Evolutionary conservation across 2,113 vertebrate species (phyloP).

Genomic region (Laticauda colubrina): DNA sequence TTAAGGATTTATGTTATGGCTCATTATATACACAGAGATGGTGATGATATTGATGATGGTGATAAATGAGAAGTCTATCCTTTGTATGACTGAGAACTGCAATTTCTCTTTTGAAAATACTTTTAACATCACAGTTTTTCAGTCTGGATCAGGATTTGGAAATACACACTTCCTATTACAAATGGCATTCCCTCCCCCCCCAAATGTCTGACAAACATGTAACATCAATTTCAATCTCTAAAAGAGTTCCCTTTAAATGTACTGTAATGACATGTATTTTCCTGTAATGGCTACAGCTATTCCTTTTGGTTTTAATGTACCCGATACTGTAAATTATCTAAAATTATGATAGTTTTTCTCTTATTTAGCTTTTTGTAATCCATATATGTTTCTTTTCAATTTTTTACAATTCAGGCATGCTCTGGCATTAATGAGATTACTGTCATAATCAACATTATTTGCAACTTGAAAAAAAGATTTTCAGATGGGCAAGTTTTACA

Average conservation of each 20-base stretch:
- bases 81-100: background rate
- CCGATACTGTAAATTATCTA: background rate
- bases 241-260: background rate
- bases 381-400: background rate
- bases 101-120: background rate
- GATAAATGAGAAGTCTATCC: background rate
- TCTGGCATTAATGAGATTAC: slow-evolving; percentile 2
- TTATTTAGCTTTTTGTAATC: background rate
- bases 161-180: background rate
- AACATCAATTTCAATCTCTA: background rate
- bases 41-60: background rate
- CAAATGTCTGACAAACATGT: background rate
- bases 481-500: background rate
- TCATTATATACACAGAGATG: background rate
- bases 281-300: background rate
- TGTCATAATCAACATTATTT: background rate
- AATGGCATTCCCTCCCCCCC: background rate
- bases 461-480: background rate
- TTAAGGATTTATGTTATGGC: background rate
- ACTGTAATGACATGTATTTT: background rate
- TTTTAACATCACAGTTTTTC: background rate
- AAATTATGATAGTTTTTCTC: background rate
- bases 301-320: background rate
- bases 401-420: background rate
- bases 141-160: background rate